A percentile compares a stretch with the other conserved stretches of the same genome.
Evolutionary conservation across 2,888 invertebrate genomes (phyloP).

Genomic region (Caenorhabditis sp.): DNA sequence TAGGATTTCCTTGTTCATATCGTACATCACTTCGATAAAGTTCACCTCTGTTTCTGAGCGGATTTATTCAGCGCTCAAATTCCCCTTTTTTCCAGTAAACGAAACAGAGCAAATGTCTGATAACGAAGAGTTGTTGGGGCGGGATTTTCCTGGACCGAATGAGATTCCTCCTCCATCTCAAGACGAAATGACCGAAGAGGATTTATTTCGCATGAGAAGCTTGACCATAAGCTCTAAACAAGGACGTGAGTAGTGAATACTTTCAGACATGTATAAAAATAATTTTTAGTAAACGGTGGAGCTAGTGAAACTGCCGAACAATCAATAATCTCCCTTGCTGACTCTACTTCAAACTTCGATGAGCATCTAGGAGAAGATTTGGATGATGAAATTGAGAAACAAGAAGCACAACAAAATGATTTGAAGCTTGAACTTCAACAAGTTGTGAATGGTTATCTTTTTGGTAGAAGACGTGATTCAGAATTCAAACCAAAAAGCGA

Average conservation of each 20-base stretch:
- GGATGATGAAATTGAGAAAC: slow-evolving; percentile 29
- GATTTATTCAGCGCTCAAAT: too few species aligned
- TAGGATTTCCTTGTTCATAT: too few species aligned
- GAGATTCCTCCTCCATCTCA: slow-evolving; percentile 44
- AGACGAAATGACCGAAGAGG: slow-evolving; percentile 50
- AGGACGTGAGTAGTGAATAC: slow-evolving; percentile 21
- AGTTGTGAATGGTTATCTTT: slow-evolving; percentile 37
- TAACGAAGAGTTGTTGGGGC: slow-evolving; percentile 10
- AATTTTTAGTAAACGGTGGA: slow-evolving; percentile 24
- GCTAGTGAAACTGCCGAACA: slow-evolving; percentile 59
- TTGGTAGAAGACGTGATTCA: slow-evolving; percentile 25
- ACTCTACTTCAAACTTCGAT: slow-evolving; percentile 66
- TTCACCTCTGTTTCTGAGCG: background rate
- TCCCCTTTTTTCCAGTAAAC: too few species aligned
- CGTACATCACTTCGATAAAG: background rate
- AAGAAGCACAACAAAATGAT: slow-evolving; percentile 12
- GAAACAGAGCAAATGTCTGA: slow-evolving; percentile 9
- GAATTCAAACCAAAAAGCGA: slow-evolving; percentile 28
- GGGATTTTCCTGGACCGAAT: slow-evolving; percentile 38
- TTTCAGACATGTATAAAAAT: background rate
- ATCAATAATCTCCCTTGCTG: slow-evolving; percentile 64
- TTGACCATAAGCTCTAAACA: slow-evolving; percentile 38
- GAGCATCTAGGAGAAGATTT: slow-evolving; percentile 59
- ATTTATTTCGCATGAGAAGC: slow-evolving; percentile 50
- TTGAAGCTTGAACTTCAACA: background rate